Conservation (phyloP, 1,140 invertebrate genomes). For the Euglossa dilemma region DNA sequence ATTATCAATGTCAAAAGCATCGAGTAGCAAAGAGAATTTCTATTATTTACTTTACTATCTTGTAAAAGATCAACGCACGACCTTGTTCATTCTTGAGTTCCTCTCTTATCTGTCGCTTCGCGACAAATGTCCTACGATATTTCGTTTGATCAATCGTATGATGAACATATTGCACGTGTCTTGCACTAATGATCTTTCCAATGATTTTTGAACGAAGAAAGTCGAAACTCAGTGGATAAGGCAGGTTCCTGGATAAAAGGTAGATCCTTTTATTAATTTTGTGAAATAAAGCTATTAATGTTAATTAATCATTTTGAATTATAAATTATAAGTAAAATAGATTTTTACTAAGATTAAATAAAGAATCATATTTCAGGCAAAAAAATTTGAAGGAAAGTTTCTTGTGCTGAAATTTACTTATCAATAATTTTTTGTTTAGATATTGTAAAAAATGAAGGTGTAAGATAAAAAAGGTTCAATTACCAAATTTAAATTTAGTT, state of each 20-base stretch:
- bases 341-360: neutral
- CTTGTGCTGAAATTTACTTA: no score
- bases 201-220: neutral
- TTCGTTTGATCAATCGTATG: neutral
- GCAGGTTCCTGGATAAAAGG: no score
- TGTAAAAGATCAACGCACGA: neutral
- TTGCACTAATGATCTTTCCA: neutral
- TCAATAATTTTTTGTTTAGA: no score
- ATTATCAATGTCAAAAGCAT: neutral
- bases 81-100: constrained; percentile 21
- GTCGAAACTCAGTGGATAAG: neutral
- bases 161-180: neutral
- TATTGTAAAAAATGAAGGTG: no score
- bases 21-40: neutral
- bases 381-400: no score
- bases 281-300: no score
- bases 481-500: no score
- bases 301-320: neutral
- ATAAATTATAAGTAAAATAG: neutral
- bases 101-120: neutral
- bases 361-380: no score
- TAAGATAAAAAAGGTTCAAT: no score
- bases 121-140: neutral
- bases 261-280: no score
- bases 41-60: neutral